Percentiles rank a stretch among this genome's conserved stretches.
Conservation (phyloP, 1,140 invertebrate genomes). For the Gryon sp. region DNA sequence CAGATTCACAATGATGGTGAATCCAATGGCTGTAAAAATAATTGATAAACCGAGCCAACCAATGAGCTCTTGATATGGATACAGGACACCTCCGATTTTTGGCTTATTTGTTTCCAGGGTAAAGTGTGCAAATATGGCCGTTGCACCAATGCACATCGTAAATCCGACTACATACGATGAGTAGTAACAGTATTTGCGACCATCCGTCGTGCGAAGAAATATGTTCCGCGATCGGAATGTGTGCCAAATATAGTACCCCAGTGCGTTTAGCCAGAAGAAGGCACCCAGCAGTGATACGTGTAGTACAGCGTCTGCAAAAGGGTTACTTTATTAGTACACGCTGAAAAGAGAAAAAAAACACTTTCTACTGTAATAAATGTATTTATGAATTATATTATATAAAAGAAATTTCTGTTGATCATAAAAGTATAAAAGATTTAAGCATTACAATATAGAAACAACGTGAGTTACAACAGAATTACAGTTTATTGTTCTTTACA, state of each 20-base stretch:
- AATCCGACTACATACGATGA: slow-evolving; percentile 89
- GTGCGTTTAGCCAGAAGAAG: slow-evolving; percentile 91
- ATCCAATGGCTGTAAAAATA: slow-evolving; percentile 88
- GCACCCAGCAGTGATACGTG: slow-evolving; percentile 87
- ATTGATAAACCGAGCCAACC: slow-evolving; percentile 89
- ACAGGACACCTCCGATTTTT: slow-evolving; percentile 65
- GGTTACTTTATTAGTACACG: slow-evolving; percentile 13
- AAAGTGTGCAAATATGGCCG: slow-evolving; percentile 89
- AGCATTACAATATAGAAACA: no score
- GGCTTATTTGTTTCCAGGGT: slow-evolving; percentile 85
- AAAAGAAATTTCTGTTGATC: no score
- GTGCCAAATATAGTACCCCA: slow-evolving; percentile 92
- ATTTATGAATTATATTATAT: no score
- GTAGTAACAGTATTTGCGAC: slow-evolving; percentile 91
- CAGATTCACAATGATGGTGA: slow-evolving; percentile 87
- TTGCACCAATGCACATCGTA: slow-evolving; percentile 83
- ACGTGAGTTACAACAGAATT: no score
- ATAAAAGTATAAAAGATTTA: no score
- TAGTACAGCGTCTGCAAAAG: slow-evolving; percentile 85
- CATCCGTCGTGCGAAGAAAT: slow-evolving; percentile 89
- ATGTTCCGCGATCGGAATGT: slow-evolving; percentile 91
- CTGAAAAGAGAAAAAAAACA: no score
- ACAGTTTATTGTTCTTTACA: no score
- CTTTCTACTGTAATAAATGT: no score
- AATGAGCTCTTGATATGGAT: slow-evolving; percentile 75